Evolutionary conservation across 2,888 invertebrate genomes (phyloP).

Genomic region (Apodemia hepburni): DNA sequence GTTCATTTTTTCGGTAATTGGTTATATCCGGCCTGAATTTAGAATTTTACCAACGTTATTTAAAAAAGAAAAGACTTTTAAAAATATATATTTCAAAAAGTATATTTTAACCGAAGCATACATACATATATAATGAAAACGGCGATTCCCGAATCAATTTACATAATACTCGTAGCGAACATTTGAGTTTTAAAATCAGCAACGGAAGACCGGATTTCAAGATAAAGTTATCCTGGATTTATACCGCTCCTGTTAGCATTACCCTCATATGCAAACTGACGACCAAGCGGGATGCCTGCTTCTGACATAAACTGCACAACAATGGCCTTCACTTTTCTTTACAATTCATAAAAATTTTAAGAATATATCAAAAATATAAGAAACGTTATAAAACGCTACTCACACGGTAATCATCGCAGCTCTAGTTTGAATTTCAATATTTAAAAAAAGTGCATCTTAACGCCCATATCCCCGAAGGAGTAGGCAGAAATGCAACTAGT

Average conservation of each 20-base stretch:
- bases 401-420: not conserved
- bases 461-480: no score
- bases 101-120: not conserved
- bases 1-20: no score
- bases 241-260: constrained; percentile 40
- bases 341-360: constrained; percentile 21
- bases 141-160: constrained; percentile 53
- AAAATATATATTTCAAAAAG: not conserved
- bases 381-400: not conserved
- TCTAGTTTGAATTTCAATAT: not conserved
- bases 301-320: constrained; percentile 25
- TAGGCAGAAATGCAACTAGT: no score
- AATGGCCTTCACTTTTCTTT: constrained; percentile 26
- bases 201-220: constrained; percentile 43
- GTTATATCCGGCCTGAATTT: not conserved
- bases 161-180: constrained; percentile 52
- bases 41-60: not conserved
- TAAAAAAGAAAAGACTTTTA: not conserved
- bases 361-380: not conserved
- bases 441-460: no score
- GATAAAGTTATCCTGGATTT: constrained; percentile 57
- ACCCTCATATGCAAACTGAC: constrained; percentile 39
- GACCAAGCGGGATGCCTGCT: not conserved
- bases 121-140: constrained; percentile 21
- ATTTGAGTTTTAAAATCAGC: constrained; percentile 36